phyloP scores from a whole-genome alignment of 2,888 invertebrate genomes.

The Lasioglossum marginatum region DNA sequence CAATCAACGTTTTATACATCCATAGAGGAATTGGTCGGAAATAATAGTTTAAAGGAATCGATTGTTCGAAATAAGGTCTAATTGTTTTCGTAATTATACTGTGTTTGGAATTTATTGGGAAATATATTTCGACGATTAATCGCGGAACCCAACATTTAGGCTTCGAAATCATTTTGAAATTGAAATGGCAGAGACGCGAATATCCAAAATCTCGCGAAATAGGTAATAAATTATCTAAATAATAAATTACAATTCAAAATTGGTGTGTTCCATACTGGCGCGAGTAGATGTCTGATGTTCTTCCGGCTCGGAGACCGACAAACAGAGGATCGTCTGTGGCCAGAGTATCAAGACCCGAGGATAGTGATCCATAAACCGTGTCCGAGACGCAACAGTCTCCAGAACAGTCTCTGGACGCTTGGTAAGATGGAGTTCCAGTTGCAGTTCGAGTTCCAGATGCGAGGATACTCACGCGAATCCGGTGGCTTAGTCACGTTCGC shows the following conservation, averaged over 20 bases:
- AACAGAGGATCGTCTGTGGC: not conserved
- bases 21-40: not conserved
- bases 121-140: not conserved
- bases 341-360: not conserved
- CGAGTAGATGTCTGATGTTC: not conserved
- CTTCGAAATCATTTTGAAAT: not conserved
- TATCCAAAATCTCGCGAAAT: not conserved
- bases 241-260: not conserved
- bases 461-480: slow-evolving; percentile 62
- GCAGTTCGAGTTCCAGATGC: not conserved
- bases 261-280: not conserved
- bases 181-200: not conserved
- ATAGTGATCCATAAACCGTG: not conserved
- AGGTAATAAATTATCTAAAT: not conserved
- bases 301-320: not conserved
- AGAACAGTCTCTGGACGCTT: not conserved
- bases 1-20: not conserved
- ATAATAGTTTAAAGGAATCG: not conserved
- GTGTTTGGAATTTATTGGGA: not conserved
- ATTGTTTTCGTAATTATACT: not conserved
- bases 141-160: not conserved
- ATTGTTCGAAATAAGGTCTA: not conserved
- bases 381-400: not conserved
- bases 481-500: slow-evolving; percentile 69
- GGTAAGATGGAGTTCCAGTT: not conserved